Evolutionary conservation across 2,797 vertebrate species (phyloP).

Genomic region (Anguilla anguilla): DNA sequence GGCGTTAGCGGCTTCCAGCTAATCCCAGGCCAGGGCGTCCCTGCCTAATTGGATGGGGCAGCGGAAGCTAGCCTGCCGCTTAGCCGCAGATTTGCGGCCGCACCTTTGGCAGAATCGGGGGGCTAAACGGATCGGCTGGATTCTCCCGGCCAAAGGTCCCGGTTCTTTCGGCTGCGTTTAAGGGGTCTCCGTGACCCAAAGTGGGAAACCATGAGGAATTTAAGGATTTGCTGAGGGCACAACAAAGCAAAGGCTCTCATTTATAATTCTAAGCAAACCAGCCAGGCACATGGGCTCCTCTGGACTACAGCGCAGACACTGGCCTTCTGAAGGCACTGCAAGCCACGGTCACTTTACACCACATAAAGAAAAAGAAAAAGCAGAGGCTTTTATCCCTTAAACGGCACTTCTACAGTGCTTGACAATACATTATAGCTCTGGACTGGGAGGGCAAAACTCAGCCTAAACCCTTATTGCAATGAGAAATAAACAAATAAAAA

Average conservation of each 20-base stretch:
- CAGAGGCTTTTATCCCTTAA: constrained; percentile 48
- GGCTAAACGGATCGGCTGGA: neutral
- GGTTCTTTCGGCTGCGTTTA: neutral
- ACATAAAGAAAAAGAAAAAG: constrained; percentile 32
- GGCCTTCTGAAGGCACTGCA: neutral
- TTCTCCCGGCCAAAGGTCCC: neutral
- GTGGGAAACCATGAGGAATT: neutral
- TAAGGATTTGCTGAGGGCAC: neutral
- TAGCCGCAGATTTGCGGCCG: constrained; percentile 1
- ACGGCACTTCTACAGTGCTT: constrained; percentile 39
- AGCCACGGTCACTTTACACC: neutral
- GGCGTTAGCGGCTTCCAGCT: neutral
- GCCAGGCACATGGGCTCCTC: neutral
- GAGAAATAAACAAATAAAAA: constrained; percentile 25
- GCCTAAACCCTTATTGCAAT: constrained; percentile 42
- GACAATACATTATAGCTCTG: neutral
- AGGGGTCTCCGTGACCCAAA: neutral
- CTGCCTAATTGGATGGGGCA: constrained; percentile 14
- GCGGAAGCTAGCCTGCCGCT: neutral
- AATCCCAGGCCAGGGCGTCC: neutral
- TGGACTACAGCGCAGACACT: neutral
- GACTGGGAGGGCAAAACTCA: constrained; percentile 31
- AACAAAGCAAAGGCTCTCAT: neutral
- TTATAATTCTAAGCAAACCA: neutral
- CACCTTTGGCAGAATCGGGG: neutral